Evolutionary conservation across 2,113 vertebrate species (phyloP), one percentile per base, ranked within the genome.

Genomic region (Lophotis ruficrista): DNA sequence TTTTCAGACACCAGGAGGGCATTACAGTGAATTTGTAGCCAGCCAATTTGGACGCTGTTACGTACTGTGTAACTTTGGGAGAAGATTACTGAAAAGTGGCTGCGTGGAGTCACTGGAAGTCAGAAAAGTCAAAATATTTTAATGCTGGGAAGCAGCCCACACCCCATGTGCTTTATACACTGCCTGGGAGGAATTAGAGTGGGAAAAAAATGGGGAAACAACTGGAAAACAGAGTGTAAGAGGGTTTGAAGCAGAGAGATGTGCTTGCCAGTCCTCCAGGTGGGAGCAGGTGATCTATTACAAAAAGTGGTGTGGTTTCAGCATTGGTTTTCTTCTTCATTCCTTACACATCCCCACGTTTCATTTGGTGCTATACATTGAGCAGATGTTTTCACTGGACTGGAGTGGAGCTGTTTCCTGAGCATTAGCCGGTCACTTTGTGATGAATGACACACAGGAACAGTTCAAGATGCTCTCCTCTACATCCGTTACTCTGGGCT

Each of bases 81-180:
- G 21, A 31, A 76, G 18, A 25, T 64, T 45, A 38, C 53, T 13
- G 30, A 71, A 41, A 90, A 48, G 13, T 7, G 22, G 14, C 61
- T 76, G 60, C 4, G 1, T 47, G 51, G 53, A 75, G 65, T 65
- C 65, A 20, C 30, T 72, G 57, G 53, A 43, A 38, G 76, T 94
- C 30, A 48, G 71, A 58, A 53, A 88, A 95, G 35, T 69, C 4
- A 53, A 38, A 76, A 16, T 64, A 53, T 86, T 80, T 79, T 60
- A 70, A 14, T 50, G 14, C 45, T 80, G 45, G 47, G 54, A 90
- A 88, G 88, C 37, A 60, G 35, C 65, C 72, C 18, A 24, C 8
- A 21, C 5, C 30, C 28, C 0, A 0, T 12, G 17, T 72, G 38
- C 31, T 61, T 35, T 30, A 1, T 43, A 33, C 5, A 23, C 13